Conservation (phyloP, 2,888 invertebrate species). For the Leucophenga maculata region DNA sequence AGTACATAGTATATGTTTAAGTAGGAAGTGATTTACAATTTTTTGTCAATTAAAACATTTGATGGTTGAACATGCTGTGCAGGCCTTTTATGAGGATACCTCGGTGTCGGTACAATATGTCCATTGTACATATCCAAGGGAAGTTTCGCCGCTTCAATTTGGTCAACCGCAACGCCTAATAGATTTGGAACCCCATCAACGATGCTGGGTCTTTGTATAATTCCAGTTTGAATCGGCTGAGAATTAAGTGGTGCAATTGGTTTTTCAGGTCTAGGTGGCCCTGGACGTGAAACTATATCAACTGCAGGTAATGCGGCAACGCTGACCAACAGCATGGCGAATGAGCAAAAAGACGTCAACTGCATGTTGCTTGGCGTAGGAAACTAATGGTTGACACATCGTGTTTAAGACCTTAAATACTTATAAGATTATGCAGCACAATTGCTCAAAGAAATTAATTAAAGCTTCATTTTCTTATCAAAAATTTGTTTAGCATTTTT, state of each 20-base stretch:
- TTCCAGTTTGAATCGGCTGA: not conserved
- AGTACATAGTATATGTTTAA: too few relatives aligned
- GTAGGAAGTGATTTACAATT: too few relatives aligned
- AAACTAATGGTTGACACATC: too few relatives aligned
- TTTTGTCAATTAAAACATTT: not conserved
- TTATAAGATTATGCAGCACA: too few relatives aligned
- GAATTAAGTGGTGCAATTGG: not conserved
- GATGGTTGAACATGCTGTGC: not conserved
- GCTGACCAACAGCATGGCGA: too few relatives aligned
- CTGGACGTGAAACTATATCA: not conserved
- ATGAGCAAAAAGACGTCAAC: too few relatives aligned
- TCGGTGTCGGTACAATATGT: not conserved
- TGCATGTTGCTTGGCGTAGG: too few relatives aligned
- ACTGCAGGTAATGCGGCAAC: too few relatives aligned
- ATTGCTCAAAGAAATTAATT: too few relatives aligned
- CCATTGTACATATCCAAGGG: slow-evolving; percentile 7
- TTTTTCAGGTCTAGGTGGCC: not conserved
- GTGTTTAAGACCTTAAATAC: too few relatives aligned
- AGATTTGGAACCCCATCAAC: not conserved
- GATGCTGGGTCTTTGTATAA: not conserved
- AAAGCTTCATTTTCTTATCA: too few relatives aligned
- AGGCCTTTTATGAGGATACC: not conserved
- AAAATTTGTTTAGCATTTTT: too few relatives aligned
- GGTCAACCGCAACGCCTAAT: not conserved
- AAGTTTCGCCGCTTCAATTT: not conserved